Base-by-base conservation (phyloP, 2,113 vertebrate species). In the Ptilonorhynchus violaceus region DNA sequence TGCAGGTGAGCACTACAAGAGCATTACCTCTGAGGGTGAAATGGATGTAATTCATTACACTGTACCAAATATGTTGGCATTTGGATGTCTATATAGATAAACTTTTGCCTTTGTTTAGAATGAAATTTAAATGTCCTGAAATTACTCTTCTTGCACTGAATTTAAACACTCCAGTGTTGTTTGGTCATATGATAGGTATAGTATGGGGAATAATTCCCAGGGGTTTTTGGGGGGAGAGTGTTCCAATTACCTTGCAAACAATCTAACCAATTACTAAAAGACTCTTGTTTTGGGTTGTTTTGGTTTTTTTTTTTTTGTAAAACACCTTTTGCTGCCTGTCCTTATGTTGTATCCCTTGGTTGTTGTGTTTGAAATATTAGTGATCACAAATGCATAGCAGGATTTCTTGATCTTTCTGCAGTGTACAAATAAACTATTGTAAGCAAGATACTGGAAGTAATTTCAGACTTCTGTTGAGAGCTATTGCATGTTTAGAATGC, bases 361-460 rank as follows among this genome's bases (percentile, higher is more conserved):
- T 97, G 92, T 96, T 96, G 87, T 96, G 96, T 95, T 97, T 93
- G 93, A 97, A 92, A 94, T 96, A 96, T 52, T 95, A 85, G 95
- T 97, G 96, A 97, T 95, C 95, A 95, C 98, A 96, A 94, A 96
- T 96, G 81, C 96, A 82, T 97, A 97, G 92, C 92, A 79, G 91
- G 96, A 93, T 95, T 98, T 96, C 83, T 97, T 97, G 95, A 96
- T 96, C 75, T 92, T 87, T 89, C 87, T 93, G 92, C 93, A 92
- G 80, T 91, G 95, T 97, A 92, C 95, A 97, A 98, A 97, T 98
- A 98, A 98, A 98, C 94, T 97, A 50, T 98, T 98, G 96, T 95
- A 96, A 98, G 97, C 97, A 98, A 98, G 97, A 97, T 97, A 74
- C 81, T 96, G 93, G 97, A 98, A 96, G 94, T 88, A 97, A 86